Evolutionary conservation across 2,888 invertebrate species (phyloP).

Genomic region (Caenorhabditis sinica): DNA sequence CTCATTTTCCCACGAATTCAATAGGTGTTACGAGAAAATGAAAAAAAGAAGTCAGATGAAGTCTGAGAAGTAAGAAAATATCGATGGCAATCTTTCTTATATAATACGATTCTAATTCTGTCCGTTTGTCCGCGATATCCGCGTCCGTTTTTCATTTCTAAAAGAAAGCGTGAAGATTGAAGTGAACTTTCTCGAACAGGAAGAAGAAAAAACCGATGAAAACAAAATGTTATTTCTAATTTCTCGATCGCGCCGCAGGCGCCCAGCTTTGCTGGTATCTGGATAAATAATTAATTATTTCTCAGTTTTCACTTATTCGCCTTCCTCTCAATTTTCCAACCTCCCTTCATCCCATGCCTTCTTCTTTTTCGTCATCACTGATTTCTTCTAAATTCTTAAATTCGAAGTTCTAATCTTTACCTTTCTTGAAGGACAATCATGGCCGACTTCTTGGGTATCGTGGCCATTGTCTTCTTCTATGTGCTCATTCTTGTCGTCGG

Average conservation of each 20-base stretch:
- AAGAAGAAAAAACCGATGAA: too few relatives aligned
- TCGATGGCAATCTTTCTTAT: constrained; percentile 46
- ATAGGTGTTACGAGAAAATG: constrained; percentile 30
- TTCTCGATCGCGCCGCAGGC: too few relatives aligned
- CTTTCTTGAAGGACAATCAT: constrained; percentile 40
- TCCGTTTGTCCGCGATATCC: too few relatives aligned
- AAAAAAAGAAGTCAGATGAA: constrained; percentile 5
- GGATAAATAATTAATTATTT: constrained; percentile 62
- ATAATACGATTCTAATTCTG: too few relatives aligned
- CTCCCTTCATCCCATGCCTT: background rate
- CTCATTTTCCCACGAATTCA: constrained; percentile 50
- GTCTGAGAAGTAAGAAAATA: constrained; percentile 23
- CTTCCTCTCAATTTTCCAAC: background rate
- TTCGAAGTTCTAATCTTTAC: background rate
- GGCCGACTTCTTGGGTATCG: constrained; percentile 87
- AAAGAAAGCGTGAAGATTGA: too few relatives aligned
- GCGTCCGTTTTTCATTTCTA: too few relatives aligned
- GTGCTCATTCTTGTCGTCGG: constrained; percentile 95
- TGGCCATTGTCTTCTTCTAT: constrained; percentile 97
- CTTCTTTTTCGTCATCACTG: constrained; percentile 22
- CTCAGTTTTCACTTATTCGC: constrained; percentile 34
- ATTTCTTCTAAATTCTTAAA: constrained; percentile 22
- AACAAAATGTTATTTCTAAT: too few relatives aligned
- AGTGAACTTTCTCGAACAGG: too few relatives aligned
- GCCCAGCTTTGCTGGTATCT: too few relatives aligned